phyloP scores from a whole-genome alignment of 2,888 invertebrate genomes.

The Dendrolimus houi region DNA sequence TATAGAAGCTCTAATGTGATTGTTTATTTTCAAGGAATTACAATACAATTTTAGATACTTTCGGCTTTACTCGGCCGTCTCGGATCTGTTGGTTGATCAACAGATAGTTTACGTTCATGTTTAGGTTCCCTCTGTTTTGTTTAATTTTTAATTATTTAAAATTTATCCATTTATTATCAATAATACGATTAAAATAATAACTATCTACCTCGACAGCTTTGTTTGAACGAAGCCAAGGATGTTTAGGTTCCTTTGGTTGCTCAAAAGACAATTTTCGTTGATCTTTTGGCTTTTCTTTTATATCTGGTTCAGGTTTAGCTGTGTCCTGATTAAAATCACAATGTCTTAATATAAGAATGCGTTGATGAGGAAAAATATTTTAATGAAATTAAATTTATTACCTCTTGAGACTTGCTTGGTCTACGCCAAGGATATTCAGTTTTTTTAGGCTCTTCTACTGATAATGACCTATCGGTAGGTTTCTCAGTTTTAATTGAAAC shows the following conservation, averaged over 20 bases:
- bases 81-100: background rate
- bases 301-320: background rate
- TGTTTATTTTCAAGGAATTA: too few relatives aligned
- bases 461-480: constrained; percentile 5
- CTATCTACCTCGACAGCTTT: background rate
- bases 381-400: constrained; percentile 6
- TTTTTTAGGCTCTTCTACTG: constrained; percentile 14
- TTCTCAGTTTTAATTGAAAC: constrained; percentile 11
- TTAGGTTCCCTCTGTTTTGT: background rate
- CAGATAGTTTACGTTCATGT: background rate
- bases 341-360: background rate
- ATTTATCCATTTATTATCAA: constrained; percentile 4
- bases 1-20: too few relatives aligned
- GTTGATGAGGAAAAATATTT: too few relatives aligned
- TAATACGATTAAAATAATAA: constrained; percentile 11
- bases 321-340: background rate
- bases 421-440: constrained; percentile 14
- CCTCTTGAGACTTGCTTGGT: constrained; percentile 17
- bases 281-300: constrained; percentile 5
- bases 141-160: background rate
- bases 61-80: constrained; percentile 23
- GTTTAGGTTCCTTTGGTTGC: constrained; percentile 13
- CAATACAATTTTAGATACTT: constrained; percentile 14
- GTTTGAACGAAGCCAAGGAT: constrained; percentile 12
- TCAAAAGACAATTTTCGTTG: constrained; percentile 9